These are phyloP conservation scores for Pseudochaenichthys georgianus DNA, from an alignment of 2,797 vertebrate species.

Conservation along the genomic window DNA sequence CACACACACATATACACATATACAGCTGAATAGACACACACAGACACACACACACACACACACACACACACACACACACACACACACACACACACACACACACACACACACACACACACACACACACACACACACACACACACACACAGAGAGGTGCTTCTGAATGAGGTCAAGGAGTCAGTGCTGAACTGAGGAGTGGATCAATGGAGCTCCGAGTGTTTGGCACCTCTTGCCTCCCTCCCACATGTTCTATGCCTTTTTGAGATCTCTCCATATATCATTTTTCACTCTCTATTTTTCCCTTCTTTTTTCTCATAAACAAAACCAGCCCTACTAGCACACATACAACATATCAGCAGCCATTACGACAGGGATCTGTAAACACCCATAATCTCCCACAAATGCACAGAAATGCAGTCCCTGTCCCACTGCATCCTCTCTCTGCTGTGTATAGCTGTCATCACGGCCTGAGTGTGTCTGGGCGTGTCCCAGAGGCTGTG, in stretches of 20 bases:
- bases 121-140: constrained; percentile 18
- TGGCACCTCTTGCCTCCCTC: constrained; percentile 63
- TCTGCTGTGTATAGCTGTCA: constrained; percentile 34
- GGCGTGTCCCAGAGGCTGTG: constrained; percentile 56
- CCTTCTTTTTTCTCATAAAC: constrained; percentile 2
- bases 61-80: no score
- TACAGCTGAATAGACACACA: no score
- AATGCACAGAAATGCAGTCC: constrained; percentile 13
- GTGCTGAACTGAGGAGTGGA: constrained; percentile 70
- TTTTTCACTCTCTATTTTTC: constrained; percentile 10
- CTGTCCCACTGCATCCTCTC: background rate
- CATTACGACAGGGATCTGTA: constrained; percentile 13
- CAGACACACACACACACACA: no score
- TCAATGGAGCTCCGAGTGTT: constrained; percentile 75
- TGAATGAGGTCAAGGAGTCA: constrained; percentile 73
- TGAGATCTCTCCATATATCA: constrained; percentile 38
- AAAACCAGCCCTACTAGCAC: background rate
- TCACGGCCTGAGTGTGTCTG: constrained; percentile 37
- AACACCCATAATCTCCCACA: constrained; percentile 1
- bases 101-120: background rate
- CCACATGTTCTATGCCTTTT: constrained; percentile 57
- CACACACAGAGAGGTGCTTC: constrained; percentile 45
- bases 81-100: no score
- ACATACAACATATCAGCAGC: constrained; percentile 16
- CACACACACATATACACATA: no score